Percentiles rank a stretch among this genome's conserved stretches.
Evolutionary conservation across 2,888 invertebrate genomes (phyloP).

Genomic region (Campoplex capitator): DNA sequence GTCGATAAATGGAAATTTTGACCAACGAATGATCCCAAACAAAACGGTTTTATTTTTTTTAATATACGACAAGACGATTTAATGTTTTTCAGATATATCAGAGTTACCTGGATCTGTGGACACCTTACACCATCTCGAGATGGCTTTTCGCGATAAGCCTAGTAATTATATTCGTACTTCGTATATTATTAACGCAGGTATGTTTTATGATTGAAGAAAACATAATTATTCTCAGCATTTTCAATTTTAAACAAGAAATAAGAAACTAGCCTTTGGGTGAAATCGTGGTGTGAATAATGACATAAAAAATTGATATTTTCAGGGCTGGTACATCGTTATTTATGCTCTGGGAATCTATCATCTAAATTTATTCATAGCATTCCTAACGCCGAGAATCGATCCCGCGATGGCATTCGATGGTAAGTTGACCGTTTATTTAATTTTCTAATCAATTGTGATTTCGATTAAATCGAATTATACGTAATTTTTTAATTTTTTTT

Average conservation of each 20-base stretch:
- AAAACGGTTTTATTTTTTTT: background rate
- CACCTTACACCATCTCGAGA: conserved; percentile 92
- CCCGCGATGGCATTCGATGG: conserved; percentile 98
- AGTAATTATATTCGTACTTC: conserved; percentile 90
- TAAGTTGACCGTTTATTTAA: conserved; percentile 82
- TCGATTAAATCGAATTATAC: background rate
- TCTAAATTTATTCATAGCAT: conserved; percentile 99
- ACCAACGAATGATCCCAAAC: background rate
- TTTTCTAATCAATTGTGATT: background rate
- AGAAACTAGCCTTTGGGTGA: background rate
- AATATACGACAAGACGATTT: background rate
- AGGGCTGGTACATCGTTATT: conserved; percentile 99
- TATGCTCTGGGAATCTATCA: conserved; percentile 99
- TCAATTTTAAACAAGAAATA: too few relatives aligned
- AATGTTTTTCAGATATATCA: conserved; percentile 89
- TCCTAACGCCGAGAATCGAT: conserved; percentile 99
- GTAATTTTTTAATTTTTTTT: background rate
- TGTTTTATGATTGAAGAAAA: conserved; percentile 70
- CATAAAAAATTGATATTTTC: conserved; percentile 68
- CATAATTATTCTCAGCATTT: background rate
- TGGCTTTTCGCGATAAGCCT: conserved; percentile 92
- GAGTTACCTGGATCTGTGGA: conserved; percentile 94
- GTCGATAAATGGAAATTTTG: background rate
- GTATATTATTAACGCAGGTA: conserved; percentile 94
- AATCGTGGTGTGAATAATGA: background rate